Evolutionary conservation across 1,140 invertebrate species (phyloP), one percentile per base, ranked within the genome.

Genomic region (Mylabris phalerata): DNA sequence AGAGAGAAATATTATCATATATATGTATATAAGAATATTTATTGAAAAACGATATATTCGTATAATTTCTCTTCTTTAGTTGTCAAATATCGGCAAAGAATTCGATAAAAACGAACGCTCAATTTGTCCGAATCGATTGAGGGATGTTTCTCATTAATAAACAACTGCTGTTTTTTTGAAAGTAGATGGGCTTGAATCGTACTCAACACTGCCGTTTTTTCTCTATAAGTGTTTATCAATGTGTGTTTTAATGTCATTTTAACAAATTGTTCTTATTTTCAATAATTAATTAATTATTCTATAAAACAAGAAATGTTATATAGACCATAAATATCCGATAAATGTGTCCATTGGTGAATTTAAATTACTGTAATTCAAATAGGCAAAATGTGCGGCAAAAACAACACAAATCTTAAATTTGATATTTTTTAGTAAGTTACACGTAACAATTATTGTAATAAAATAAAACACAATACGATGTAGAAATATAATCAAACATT

Each of bases 171-270:
- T 65, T n/a, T 10, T 19, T 42, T 42, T 10, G 3, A 42, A 4
- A 66, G 57, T 61, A 66, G 60, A 61, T 63, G 66, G 64, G 67
- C 64, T 66, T 69, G 58, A 65, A 66, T 66, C 60, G 55, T 67
- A 66, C 59, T 67, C 59, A 69, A 67, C 67, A 69, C 67, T 69
- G 67, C 67, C 67, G 66, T 62, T 67, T 66, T 67, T 60, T 66
- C 62, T 67, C 19, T 19, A 19, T 19, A 63, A 63, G 61, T 65
- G 63, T 62, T 62, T 54, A 52, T 55, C 40, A 41, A 32, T 32
- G 32, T 32, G 32, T 32, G 32, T 32, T 32, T 32, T 32, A 32
- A 5, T 3, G 32, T 32, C 2, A 32, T 60, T 50, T 62, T 44
- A 50, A 49, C 57, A 51, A 49, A 45, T 54, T 38, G 46, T 42